Conservation (phyloP, 2,113 vertebrate genomes). For the Prionailurus bengalensis region DNA sequence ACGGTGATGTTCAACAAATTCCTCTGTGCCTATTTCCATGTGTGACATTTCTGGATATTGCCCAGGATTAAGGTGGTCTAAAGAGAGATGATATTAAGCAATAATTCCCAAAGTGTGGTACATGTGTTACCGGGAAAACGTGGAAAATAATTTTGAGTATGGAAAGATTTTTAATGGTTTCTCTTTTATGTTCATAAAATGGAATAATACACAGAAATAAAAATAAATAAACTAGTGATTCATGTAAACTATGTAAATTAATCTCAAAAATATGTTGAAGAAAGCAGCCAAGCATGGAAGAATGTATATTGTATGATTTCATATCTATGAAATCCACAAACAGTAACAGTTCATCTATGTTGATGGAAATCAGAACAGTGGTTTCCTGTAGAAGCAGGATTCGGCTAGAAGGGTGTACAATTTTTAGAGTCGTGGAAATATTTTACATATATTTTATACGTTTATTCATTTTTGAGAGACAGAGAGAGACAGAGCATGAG, state of each 20-base stretch:
- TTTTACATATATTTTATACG: not conserved
- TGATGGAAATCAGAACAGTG: not conserved
- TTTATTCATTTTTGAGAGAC: too few species aligned
- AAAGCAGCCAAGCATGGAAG: not conserved
- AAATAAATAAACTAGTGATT: not conserved
- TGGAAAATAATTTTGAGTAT: not conserved
- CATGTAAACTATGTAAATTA: not conserved
- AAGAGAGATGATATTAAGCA: not conserved
- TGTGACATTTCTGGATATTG: not conserved
- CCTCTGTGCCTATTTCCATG: not conserved
- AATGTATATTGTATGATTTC: not conserved
- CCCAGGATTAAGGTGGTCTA: not conserved
- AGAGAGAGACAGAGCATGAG: too few species aligned
- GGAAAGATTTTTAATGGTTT: not conserved
- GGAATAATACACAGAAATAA: not conserved
- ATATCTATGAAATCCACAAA: conserved; percentile 1
- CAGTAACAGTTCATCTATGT: not conserved
- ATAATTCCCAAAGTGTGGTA: not conserved
- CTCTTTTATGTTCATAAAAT: not conserved
- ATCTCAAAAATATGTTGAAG: not conserved
- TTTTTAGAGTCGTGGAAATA: not conserved
- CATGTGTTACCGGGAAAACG: not conserved
- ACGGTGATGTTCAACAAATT: not conserved
- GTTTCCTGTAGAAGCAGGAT: not conserved
- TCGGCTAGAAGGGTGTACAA: not conserved